Conservation (phyloP, 2,113 vertebrate genomes). For the Vidua macroura region DNA sequence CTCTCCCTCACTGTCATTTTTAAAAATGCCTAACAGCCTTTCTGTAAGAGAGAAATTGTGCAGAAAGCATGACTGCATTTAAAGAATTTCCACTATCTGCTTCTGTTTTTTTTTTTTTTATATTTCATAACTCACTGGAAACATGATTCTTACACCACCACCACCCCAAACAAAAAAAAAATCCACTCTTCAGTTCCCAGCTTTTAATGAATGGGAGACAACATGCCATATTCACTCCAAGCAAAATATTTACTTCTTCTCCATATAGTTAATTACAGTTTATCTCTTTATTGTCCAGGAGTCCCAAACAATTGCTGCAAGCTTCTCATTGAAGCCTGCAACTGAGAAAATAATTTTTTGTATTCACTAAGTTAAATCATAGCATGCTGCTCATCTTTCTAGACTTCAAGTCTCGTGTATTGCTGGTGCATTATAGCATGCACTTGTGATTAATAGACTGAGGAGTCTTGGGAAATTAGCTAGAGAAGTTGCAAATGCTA, state of each 20-base stretch:
- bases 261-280: background rate
- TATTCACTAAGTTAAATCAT: background rate
- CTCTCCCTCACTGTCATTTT: background rate
- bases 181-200: background rate
- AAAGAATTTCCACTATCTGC: constrained; percentile 1
- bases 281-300: background rate
- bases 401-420: background rate
- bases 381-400: background rate
- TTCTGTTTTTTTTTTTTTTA: constrained; percentile 11
- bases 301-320: background rate
- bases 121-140: too few relatives aligned
- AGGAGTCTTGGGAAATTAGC: background rate
- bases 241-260: background rate
- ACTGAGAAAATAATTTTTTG: background rate
- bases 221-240: background rate
- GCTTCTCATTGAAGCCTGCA: background rate
- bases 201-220: background rate
- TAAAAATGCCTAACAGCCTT: background rate
- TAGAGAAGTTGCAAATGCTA: background rate
- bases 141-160: too few relatives aligned
- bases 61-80: background rate
- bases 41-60: background rate
- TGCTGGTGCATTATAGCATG: background rate
- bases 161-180: background rate
- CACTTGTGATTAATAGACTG: background rate